Percentiles rank a stretch among this genome's conserved stretches.
These are phyloP conservation scores for Myotis vivesi DNA, from an alignment of 2,797 vertebrate species.

Conservation along the genomic window DNA sequence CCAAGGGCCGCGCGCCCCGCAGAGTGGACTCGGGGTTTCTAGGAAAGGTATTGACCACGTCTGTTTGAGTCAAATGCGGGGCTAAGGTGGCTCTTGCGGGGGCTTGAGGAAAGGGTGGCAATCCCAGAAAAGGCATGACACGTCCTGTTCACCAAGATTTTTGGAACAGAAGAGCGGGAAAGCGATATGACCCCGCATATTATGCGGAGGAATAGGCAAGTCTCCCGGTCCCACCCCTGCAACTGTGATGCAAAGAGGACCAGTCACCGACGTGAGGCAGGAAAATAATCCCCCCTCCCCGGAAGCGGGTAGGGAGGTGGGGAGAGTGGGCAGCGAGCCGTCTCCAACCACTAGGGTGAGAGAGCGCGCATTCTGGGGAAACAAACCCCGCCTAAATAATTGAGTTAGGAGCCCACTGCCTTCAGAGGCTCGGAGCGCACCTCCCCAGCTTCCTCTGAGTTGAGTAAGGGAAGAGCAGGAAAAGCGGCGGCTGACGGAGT, in stretches of 20 bases:
- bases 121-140: neutral
- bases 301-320: neutral
- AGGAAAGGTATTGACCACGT: rapidly evolving
- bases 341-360: conserved; percentile 13
- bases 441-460: rapidly evolving
- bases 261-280: neutral
- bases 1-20: rapidly evolving
- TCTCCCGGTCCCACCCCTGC: conserved; percentile 38
- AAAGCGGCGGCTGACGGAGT: rapidly evolving
- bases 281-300: neutral
- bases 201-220: neutral
- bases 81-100: neutral
- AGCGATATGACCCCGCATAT: rapidly evolving
- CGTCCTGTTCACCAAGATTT: neutral
- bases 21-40: rapidly evolving
- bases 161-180: neutral
- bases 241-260: neutral
- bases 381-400: neutral
- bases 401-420: neutral
- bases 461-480: neutral
- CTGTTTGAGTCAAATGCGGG: neutral
- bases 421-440: neutral
- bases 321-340: conserved; percentile 20
- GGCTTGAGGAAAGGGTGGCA: neutral
- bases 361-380: neutral